These are phyloP conservation scores for Polyommatus icarus DNA, from an alignment of 2,888 invertebrate species.

Conservation along the genomic window DNA sequence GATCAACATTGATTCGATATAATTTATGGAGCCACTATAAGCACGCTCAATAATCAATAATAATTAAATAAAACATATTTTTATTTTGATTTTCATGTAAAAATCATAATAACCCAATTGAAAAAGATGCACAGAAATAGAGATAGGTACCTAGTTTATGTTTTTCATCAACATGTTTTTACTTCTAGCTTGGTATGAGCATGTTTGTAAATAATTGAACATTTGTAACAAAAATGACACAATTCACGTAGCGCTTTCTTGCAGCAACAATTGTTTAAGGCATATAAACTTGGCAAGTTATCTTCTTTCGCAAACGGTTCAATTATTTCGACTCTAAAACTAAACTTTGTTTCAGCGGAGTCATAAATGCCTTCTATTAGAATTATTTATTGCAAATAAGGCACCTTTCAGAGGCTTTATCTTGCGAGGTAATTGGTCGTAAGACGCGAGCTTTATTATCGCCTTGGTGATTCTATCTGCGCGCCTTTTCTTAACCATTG, in stretches of 20 bases:
- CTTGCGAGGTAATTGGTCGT: constrained; percentile 66
- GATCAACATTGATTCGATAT: too few relatives aligned
- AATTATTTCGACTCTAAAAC: constrained; percentile 27
- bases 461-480: constrained; percentile 51
- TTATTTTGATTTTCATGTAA: neutral
- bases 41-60: too few relatives aligned
- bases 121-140: too few relatives aligned
- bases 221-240: neutral
- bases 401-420: constrained; percentile 64
- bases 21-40: too few relatives aligned
- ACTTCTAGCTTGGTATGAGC: neutral
- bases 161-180: neutral
- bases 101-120: neutral
- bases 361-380: constrained; percentile 36
- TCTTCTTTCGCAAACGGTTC: constrained; percentile 9
- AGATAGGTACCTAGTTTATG: too few relatives aligned
- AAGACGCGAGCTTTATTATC: constrained; percentile 59
- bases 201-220: neutral
- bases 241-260: neutral
- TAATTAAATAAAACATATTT: too few relatives aligned
- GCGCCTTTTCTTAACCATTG: constrained; percentile 54
- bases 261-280: neutral
- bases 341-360: constrained; percentile 29
- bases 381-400: constrained; percentile 41
- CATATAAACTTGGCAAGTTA: constrained; percentile 1